These are phyloP conservation scores for Pseudochirops cupreus DNA, from an alignment of 2,797 vertebrate genomes.

Conservation along the genomic window DNA sequence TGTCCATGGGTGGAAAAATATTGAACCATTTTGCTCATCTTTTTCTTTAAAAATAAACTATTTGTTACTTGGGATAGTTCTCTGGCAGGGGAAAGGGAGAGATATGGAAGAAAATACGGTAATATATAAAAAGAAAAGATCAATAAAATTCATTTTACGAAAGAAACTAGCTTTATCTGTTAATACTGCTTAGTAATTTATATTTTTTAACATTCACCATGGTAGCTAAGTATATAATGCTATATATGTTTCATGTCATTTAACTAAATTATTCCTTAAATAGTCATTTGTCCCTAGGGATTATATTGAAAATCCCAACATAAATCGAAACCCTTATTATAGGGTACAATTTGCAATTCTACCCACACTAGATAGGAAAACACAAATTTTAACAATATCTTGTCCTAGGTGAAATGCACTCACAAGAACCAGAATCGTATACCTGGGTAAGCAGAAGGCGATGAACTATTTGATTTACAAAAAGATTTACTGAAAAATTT, in stretches of 20 bases:
- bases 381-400: background rate
- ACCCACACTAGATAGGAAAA: background rate
- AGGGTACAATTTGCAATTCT: background rate
- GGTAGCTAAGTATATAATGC: background rate
- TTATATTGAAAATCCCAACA: background rate
- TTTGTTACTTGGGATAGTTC: background rate
- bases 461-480: constrained; percentile 6
- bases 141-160: background rate
- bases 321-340: background rate
- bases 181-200: background rate
- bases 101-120: background rate
- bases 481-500: background rate
- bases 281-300: background rate
- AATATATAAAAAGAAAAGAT: background rate
- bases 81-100: background rate
- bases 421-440: background rate
- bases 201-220: background rate
- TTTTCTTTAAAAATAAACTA: background rate
- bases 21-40: background rate
- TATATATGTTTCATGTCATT: background rate
- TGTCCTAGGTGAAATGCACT: background rate
- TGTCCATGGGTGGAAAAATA: background rate
- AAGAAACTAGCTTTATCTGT: background rate
- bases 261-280: background rate
- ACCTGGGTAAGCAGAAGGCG: background rate